These are phyloP conservation scores for Cecidostiba fungosa DNA, from an alignment of 2,888 invertebrate genomes.

Conservation along the genomic window DNA sequence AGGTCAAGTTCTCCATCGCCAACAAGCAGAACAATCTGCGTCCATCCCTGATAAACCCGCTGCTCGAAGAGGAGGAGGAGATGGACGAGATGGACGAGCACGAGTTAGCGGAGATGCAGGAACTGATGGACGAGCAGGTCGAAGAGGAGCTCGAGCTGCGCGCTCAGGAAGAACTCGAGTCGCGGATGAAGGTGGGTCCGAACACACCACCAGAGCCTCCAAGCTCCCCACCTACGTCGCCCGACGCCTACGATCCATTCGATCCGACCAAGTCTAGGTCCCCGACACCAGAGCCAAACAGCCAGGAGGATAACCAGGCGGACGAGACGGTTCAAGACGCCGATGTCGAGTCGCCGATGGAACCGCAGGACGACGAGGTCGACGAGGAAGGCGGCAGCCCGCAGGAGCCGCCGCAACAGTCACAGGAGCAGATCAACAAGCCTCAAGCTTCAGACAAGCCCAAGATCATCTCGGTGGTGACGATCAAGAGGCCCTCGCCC, in stretches of 20 bases:
- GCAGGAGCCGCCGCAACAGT: not conserved
- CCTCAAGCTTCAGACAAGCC: conserved; percentile 72
- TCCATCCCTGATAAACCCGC: conserved; percentile 82
- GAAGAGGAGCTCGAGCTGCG: conserved; percentile 78
- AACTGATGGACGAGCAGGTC: conserved; percentile 73
- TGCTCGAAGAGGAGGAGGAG: conserved; percentile 83
- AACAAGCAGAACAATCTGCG: conserved; percentile 75
- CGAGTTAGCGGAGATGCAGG: conserved; percentile 76
- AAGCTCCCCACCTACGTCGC: conserved; percentile 86
- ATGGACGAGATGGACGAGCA: conserved; percentile 73
- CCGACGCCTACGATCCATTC: conserved; percentile 94
- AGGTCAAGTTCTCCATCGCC: conserved; percentile 84
- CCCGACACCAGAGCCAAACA: conserved; percentile 81
- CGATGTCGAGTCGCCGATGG: conserved; percentile 41
- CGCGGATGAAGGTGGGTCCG: conserved; percentile 82
- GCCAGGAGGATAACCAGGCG: conserved; percentile 71
- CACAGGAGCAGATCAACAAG: conserved; percentile 63
- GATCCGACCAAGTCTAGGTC: conserved; percentile 93
- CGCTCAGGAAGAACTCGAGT: conserved; percentile 77
- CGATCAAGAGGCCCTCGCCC: conserved; percentile 75
- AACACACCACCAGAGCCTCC: conserved; percentile 88
- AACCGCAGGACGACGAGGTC: not conserved
- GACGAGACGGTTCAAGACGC: conserved; percentile 65
- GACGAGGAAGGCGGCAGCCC: not conserved
- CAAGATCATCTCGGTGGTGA: conserved; percentile 79